phyloP scores from a whole-genome alignment of 2,797 vertebrate genomes.

The Xiphophorus birchmanni region DNA sequence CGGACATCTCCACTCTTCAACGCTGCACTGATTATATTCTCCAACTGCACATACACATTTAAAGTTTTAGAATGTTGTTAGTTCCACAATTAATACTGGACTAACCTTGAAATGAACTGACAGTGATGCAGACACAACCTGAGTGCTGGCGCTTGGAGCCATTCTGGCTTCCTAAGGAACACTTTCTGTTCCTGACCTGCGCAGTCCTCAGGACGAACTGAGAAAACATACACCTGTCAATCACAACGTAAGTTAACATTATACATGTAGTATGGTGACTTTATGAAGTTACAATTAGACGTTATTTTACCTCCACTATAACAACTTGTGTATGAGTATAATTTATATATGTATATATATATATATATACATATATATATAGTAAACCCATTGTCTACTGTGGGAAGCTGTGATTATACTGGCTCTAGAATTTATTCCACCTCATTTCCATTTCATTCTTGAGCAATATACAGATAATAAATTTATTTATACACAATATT shows the following conservation, averaged over 20 bases:
- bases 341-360: no score
- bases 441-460: no score
- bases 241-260: neutral
- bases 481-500: neutral
- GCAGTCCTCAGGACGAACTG: neutral
- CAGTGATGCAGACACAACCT: conserved; percentile 56
- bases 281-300: neutral
- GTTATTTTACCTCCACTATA: neutral
- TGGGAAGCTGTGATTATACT: neutral
- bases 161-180: conserved; percentile 35
- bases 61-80: no score
- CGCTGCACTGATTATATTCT: conserved; percentile 85
- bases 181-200: neutral
- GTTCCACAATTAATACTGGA: neutral
- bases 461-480: neutral
- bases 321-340: no score
- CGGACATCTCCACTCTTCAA: conserved; percentile 81
- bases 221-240: neutral
- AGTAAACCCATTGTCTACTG: neutral
- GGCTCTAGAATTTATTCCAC: no score
- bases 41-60: conserved; percentile 75
- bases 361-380: no score
- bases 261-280: no score
- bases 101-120: neutral
- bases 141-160: conserved; percentile 47